A percentile compares a stretch with the other conserved stretches of the same genome.
Conservation (phyloP, 2,888 invertebrate genomes). For the Apodemia hepburni region DNA sequence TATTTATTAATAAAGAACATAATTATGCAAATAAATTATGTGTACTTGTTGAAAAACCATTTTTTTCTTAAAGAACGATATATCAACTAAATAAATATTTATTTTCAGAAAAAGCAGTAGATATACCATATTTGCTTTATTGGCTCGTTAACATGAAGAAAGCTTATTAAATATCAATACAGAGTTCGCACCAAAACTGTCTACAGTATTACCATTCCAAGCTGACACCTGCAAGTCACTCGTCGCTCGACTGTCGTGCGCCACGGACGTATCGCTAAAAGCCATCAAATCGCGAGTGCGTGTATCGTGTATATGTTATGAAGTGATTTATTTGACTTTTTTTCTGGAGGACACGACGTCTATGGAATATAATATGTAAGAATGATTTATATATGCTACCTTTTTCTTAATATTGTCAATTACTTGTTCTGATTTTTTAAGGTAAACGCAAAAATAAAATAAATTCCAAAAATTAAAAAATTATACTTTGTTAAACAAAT, state of each 20-base stretch:
- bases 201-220: constrained; percentile 26
- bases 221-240: constrained; percentile 51
- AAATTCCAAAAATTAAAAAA: background rate
- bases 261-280: constrained; percentile 42
- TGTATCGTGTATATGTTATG: constrained; percentile 46
- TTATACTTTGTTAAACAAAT: background rate
- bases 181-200: constrained; percentile 11
- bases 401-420: background rate
- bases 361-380: constrained; percentile 32
- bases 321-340: constrained; percentile 57
- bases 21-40: too few species aligned
- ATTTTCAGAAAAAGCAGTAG: background rate
- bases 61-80: background rate
- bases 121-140: constrained; percentile 1
- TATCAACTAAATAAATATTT: background rate
- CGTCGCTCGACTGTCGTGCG: constrained; percentile 46
- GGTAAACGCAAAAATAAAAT: background rate
- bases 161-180: constrained; percentile 15
- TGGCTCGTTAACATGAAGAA: constrained; percentile 1
- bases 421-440: constrained; percentile 34
- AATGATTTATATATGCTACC: constrained; percentile 4
- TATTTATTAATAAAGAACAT: too few species aligned
- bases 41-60: too few species aligned
- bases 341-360: constrained; percentile 38
- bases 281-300: constrained; percentile 46